Base-by-base conservation (phyloP, 2,797 vertebrate genomes). In the Coracias cyanogaster region DNA sequence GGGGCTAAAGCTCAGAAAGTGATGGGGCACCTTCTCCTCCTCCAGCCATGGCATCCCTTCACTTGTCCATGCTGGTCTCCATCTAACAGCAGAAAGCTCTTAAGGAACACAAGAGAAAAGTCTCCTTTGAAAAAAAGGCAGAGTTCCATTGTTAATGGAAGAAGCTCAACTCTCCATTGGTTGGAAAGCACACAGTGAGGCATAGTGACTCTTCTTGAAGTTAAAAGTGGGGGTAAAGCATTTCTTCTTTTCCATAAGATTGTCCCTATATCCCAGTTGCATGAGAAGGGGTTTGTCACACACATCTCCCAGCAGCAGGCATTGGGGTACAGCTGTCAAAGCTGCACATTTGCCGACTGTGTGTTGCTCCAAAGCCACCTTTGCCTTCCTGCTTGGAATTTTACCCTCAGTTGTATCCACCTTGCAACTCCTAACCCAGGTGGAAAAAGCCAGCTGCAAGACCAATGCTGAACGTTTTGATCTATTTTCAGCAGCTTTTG, bases 251-350 rank as follows among this genome's bases (percentile, higher is more conserved):
- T 64, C 46, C 26, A 10, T 51, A 17, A 46, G 46, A 2, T 17
- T 39, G 25, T 9, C 12, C 9, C 29, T 67, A 3, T 3, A 7
- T 20, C 26, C 29, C 15, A 12, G 33, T 2, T 29, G 26, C 10
- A n/a, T 19, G 19, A 39, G 29, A 48, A 69, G 16, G 41, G 15
- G 2, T 35, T 87, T 82, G 31, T 17, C 25, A 18, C 45, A 26
- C 8, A 6, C 3, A 1, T 3, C 0, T 5, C 22, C 8, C 20
- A 37, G 31, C 7, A 7, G 18, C 15, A 33, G 11, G 4, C n/a
- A 17, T 0, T 4, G 21, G n/a, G 18, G 15, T 14, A 7, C 37
- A 22, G 66, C 2, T 2, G 2, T 16, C 61, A 67, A 25, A 74
- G 39, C 65, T 67, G 45, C 26, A 21, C 1, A 0, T 33, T 33